Base-by-base conservation (phyloP, 2,888 invertebrate genomes). In the Cerastis rubricosa region DNA sequence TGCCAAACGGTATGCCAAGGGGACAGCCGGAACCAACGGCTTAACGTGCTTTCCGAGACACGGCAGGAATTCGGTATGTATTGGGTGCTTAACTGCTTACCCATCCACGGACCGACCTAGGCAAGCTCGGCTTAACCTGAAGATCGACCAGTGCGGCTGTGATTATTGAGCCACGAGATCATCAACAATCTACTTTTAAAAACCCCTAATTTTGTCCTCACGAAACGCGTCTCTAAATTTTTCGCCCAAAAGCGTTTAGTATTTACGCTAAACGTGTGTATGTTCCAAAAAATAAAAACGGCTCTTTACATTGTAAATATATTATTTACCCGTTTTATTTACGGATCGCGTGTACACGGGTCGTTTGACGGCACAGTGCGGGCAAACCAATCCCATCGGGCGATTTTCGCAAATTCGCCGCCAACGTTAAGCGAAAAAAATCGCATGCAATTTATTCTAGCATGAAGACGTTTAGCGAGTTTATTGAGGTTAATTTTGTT, bases 291-390 rank as follows among this genome's bases (percentile, higher is more conserved):
- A 74, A 70, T 49, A 78, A 76, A 81, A 64, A 71, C 68, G n/a
- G 17, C 35, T 79, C 40, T 75, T 77, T 65, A 72, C 69, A 80
- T 57, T 61, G 76, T 69, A 63, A 65, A 74, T 69, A 71, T 61
- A 75, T 77, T 78, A 80, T 80, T 76, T 57, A 78, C 71, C 74
- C 61, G 66, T 81, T 81, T 83, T 88, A 88, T 87, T 85, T 69
- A 78, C 74, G 71, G 54, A 87, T 88, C 83, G 88, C 88, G 86
- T 88, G 88, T 51, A 45, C 40, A 57, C 49, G 29, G 69, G 71
- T 76, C 86, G 68, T 86, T 86, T 74, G 69, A 71, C 63, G 45
- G 67, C 66, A 51, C 54, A n/a, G 73, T 64, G 75, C 59, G 77
- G 80, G 82, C 61, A 7, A 67, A 82, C 79, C 75, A 73, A 84